A percentile compares a stretch with the other conserved stretches of the same genome.
Evolutionary conservation across 1,140 invertebrate species (phyloP).

Genomic region (Lepidurus packardi): DNA sequence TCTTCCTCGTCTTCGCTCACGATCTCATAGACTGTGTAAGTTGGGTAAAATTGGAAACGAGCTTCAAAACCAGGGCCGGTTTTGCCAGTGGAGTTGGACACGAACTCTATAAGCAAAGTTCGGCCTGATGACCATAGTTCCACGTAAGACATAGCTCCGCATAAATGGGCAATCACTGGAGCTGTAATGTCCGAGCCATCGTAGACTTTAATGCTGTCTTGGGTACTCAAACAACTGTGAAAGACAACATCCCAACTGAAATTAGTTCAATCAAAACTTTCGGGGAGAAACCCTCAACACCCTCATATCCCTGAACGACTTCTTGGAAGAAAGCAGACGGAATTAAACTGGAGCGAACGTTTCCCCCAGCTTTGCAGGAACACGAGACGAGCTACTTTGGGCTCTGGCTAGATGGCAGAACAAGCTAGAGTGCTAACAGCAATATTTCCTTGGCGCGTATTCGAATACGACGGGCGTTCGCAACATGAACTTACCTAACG

Average conservation of each 20-base stretch:
- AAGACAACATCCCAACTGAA: no score
- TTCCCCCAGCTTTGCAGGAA: not conserved
- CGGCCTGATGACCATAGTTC: slow-evolving; percentile 50
- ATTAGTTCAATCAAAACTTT: slow-evolving; percentile 35
- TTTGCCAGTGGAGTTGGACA: slow-evolving; percentile 37
- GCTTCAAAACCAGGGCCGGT: slow-evolving; percentile 32
- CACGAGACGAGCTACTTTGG: not conserved
- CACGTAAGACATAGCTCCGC: slow-evolving; percentile 66
- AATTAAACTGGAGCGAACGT: slow-evolving; percentile 11
- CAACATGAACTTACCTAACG: slow-evolving; percentile 37
- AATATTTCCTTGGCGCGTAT: not conserved
- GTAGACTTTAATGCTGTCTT: slow-evolving; percentile 71
- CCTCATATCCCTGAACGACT: not conserved
- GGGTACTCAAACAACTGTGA: slow-evolving; percentile 67
- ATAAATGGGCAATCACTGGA: slow-evolving; percentile 69
- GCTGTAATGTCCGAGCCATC: slow-evolving; percentile 59
- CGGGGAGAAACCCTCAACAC: slow-evolving; percentile 40
- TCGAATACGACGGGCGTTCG: no score
- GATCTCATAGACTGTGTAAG: slow-evolving; percentile 22
- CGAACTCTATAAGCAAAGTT: slow-evolving; percentile 31
- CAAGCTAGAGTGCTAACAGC: not conserved
- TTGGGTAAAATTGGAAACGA: slow-evolving; percentile 33
- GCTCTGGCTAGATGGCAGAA: not conserved
- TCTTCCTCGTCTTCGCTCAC: slow-evolving; percentile 29
- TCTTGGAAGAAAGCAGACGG: not conserved